These are phyloP conservation scores for Petrocephalus zakoni DNA, from an alignment of 2,113 vertebrate species.

Conservation along the genomic window DNA sequence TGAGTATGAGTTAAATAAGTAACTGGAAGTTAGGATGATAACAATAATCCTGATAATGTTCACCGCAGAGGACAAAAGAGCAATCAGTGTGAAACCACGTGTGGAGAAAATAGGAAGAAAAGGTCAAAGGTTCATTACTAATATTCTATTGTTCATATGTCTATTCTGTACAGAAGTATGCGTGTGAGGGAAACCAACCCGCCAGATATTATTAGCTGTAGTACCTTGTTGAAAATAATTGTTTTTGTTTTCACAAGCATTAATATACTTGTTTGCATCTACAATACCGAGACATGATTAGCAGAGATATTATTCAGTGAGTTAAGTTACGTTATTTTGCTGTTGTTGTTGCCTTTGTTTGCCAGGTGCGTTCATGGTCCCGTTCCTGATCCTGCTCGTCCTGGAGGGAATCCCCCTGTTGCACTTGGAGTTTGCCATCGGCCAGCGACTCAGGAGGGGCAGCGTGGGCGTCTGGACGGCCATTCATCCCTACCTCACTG, in stretches of 20 bases:
- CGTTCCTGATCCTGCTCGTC: conserved; percentile 88
- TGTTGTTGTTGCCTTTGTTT: conserved; percentile 13
- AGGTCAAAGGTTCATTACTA: neutral
- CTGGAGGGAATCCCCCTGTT: conserved; percentile 88
- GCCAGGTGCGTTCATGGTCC: conserved; percentile 95
- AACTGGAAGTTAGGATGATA: neutral
- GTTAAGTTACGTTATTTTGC: neutral
- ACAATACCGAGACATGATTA: neutral
- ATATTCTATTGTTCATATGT: too few species aligned
- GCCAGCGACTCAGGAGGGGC: too few species aligned
- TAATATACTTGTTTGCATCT: neutral
- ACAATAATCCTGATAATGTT: neutral
- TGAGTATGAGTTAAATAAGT: neutral
- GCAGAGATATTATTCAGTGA: neutral
- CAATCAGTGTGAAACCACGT: neutral
- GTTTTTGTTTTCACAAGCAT: neutral
- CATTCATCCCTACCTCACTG: too few species aligned
- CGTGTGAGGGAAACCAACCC: neutral
- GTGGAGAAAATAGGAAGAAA: neutral
- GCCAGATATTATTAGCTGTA: neutral
- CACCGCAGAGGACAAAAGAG: neutral
- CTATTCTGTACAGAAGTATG: neutral
- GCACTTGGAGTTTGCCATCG: conserved; percentile 91
- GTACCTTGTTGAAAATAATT: neutral
- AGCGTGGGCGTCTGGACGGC: too few species aligned